These are phyloP conservation scores for Eubasilissa regina DNA, from an alignment of 1,140 invertebrate species.

Conservation along the genomic window DNA sequence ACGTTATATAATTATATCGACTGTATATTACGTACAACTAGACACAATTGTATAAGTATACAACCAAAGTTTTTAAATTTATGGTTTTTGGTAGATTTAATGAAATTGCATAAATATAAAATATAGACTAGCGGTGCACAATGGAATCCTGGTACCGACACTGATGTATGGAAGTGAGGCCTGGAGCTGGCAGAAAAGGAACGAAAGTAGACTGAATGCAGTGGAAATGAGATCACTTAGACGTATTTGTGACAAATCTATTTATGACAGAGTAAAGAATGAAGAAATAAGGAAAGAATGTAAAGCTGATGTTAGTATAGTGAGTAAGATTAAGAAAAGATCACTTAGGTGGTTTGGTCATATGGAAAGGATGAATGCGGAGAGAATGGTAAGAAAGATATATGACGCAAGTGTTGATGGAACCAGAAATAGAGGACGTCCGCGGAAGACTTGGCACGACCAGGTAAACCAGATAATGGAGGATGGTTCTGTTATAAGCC, in stretches of 20 bases:
- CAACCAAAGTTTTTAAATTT: too few species aligned
- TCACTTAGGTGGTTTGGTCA: background rate
- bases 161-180: too few species aligned
- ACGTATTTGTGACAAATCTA: background rate
- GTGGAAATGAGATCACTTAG: background rate
- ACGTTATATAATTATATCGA: too few species aligned
- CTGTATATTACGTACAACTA: too few species aligned
- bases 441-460: background rate
- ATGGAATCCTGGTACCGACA: too few species aligned
- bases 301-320: too few species aligned
- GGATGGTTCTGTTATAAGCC: background rate
- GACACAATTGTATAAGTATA: too few species aligned
- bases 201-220: background rate
- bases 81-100: too few species aligned
- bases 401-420: background rate
- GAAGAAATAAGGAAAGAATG: background rate
- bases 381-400: background rate
- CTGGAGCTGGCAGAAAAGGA: too few species aligned
- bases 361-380: background rate
- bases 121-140: too few species aligned
- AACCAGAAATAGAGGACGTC: background rate
- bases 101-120: too few species aligned
- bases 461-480: background rate
- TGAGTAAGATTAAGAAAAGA: background rate
- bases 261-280: background rate